Evolutionary conservation across 2,113 vertebrate species (phyloP), one percentile per base, ranked within the genome.

Genomic region (Muntiacus muntjak): DNA sequence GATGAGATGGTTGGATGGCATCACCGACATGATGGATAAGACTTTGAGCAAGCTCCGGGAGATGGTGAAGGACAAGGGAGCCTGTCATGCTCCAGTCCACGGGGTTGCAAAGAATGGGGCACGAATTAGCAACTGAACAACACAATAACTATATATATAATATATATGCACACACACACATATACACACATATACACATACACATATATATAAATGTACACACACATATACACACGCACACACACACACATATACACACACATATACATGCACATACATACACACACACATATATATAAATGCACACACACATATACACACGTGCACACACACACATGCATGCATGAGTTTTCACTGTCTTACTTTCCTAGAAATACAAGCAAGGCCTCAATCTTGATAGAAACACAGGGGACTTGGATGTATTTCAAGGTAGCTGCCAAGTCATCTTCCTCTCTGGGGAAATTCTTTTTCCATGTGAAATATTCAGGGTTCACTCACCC

Each of bases 381-480:
- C 82, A 76, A 62, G 17, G n/a, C 21, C 45, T 81, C 64, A 28
- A 33, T 95, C 74, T 58, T 87, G 16, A 58, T 76, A 30, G 64
- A 85, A 81, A 76, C 57, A 13, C 15, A 85, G 28, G 26, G 17
- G 88, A 95, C 40, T 60, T n/a, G 28, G 76, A 95, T 36, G 43
- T 60, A 55, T 94, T 82, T 96, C 36, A 91, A 43, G 76, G n/a
- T 45, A 30, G 7, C 10, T 91, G 58, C 40, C 90, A 91, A 92
- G 12, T 9, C 25, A 83, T 30, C 11, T 7, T 91, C 54, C 28
- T 95, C 43, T 94, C 36, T 85, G 54, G 23, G 26, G 30, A 92
- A 87, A 84, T 54, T 76, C 16, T 4, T 93, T 92, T 94, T 91
- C 55, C 25, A 54, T 52, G 83, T 89, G 92, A 96, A 91, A 94